Evolutionary conservation across 92 coral and sea anemone genomes (phyloP), one percentile per base, ranked within the genome.

Genomic region (Epizoanthus illoricatus): DNA sequence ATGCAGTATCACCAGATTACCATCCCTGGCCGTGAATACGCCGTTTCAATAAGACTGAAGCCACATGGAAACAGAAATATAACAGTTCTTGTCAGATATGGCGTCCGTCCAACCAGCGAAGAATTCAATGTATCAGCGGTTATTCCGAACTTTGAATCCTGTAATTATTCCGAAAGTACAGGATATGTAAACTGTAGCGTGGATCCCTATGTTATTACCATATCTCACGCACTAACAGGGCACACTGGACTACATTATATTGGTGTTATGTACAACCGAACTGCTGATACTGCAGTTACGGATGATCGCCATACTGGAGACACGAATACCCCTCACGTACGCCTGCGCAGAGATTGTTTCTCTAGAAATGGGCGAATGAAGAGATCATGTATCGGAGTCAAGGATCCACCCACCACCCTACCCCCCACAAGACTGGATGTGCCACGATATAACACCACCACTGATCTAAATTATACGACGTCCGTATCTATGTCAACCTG

Each of bases 371-470:
- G 94, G 28, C 92, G 97, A 2, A 87, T 81, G 64, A 93, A 88
- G 84, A 84, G 97, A 69, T 85, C 97, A 33, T 93, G 97, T 79
- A 94, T 93, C 23, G 89, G 92, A 6, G 94, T 93, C n/a, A 91
- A 91, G 74, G 94, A 91, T 65, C 97, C 97, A 17, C 94, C 97
- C 18, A 91, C 97, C 36, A 86, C 92, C 42, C 87, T 86, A 39
- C 86, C 97, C n/a, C 88, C 89, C 59, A 84, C 84, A 63, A 47
- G 42, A 41, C 45, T 73, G 7, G 74, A 84, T n/a, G 58, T 68
- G 36, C 94, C 91, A 4, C 23, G 28, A 21, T 93, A 79, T 66
- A 89, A 91, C 66, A 88, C 90, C 45, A 80, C 80, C n/a, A 81
- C 85, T 8, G 97, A 93, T 59, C 90, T 93, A 10, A 93, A 89